Base-by-base conservation (phyloP, 2,888 invertebrate species). In the Tachina lurida region DNA sequence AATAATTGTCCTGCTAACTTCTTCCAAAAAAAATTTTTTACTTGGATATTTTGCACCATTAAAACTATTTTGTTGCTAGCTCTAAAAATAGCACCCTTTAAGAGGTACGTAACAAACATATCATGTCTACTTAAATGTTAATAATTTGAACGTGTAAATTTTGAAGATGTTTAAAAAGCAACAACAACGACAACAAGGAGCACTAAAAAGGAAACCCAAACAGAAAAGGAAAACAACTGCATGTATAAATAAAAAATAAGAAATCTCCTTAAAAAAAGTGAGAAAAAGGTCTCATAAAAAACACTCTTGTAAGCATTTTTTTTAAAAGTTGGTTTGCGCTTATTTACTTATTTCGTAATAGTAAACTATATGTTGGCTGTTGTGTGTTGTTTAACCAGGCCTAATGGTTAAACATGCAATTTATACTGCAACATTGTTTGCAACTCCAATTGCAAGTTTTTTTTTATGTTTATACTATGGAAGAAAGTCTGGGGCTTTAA, bases 371-470 rank as follows among this genome's bases (percentile, higher is more conserved):
- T 10, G 17, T 19, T 63, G 31, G n/a, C 22, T 39, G 47, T 8
- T 8, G 3, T 47, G 15, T 49, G 39, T 49, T 68, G 31, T 52
- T 19, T 63, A 54, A 54, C 22, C 62, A 63, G 68, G 73, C 81
- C 73, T 77, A 85, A 85, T 74, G 68, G 74, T 70, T 47, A 22
- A 77, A 68, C 76, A 84, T 84, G 80, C 71, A 80, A 76, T 68
- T 85, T 74, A 62, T 71, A 68, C 62, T 81, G 84, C 84, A 85
- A 85, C 84, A 81, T 68, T 85, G 84, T 85, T 56, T 74, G 84
- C 84, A 81, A 73, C 81, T 81, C 68, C 56, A 68, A 62, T 75
- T 70, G 75, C 75, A 43, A 22, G 22, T 22, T 22, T 22, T 22
- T 58, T 65, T 47, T 52, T 62, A 31, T 19, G 67, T 10, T 19